A percentile compares a stretch with the other conserved stretches of the same genome.
Conservation (phyloP, 1,140 invertebrate genomes). For the Eriosoma lanigerum region DNA sequence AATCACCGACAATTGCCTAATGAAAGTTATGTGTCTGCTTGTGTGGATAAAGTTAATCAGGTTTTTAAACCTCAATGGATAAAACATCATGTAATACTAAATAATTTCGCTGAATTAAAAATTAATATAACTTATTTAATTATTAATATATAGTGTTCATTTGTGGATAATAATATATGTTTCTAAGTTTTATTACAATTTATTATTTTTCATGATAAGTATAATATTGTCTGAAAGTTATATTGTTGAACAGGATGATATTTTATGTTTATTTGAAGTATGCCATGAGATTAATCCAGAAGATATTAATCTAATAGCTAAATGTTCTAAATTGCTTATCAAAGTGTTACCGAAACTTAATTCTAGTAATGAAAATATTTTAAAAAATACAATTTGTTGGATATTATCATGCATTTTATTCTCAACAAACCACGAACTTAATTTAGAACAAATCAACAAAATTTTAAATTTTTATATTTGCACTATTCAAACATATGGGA, state of each 20-base stretch:
- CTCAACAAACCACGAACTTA: background rate
- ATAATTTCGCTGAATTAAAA: background rate
- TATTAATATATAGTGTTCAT: background rate
- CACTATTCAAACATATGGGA: slow-evolving; percentile 11
- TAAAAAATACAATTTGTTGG: slow-evolving; percentile 31
- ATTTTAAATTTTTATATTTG: slow-evolving; percentile 29
- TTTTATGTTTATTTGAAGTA: slow-evolving; percentile 32
- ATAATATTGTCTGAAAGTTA: too few relatives aligned
- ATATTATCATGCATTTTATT: background rate
- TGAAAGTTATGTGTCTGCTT: background rate
- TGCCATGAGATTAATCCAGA: slow-evolving; percentile 8
- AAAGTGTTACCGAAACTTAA: slow-evolving; percentile 26
- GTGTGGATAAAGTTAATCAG: background rate
- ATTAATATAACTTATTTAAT: background rate
- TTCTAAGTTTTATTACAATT: too few relatives aligned
- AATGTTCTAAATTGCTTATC: slow-evolving; percentile 10
- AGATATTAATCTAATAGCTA: slow-evolving; percentile 14
- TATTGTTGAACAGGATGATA: slow-evolving; percentile 4
- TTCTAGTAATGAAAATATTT: background rate
- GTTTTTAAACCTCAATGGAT: slow-evolving; percentile 13
- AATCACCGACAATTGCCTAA: slow-evolving; percentile 13
- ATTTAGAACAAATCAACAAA: background rate
- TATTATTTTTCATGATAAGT: too few relatives aligned
- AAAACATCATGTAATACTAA: slow-evolving; percentile 30
- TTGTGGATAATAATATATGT: background rate